These are phyloP conservation scores for Drosophila ananassae DNA, from an alignment of 1,140 invertebrate species.

Conservation along the genomic window DNA sequence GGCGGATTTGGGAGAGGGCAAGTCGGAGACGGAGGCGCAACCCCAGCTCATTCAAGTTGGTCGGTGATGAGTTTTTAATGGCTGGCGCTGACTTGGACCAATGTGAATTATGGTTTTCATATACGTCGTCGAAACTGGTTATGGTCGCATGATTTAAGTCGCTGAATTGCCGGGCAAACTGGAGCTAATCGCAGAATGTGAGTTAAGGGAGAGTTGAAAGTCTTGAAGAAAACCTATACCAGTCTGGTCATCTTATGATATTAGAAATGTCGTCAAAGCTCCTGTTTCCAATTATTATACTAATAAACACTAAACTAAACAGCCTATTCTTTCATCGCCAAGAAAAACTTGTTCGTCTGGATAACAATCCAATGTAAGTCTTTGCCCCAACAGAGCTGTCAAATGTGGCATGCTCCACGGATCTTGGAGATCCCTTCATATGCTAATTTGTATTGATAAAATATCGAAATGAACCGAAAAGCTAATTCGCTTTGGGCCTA, in stretches of 20 bases:
- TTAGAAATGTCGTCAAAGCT: background rate
- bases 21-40: conserved; percentile 12
- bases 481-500: conserved; percentile 41
- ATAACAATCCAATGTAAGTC: conserved; percentile 9
- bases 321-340: conserved; percentile 27
- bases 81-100: conserved; percentile 60
- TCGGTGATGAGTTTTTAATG: conserved; percentile 79
- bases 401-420: conserved; percentile 59
- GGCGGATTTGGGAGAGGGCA: background rate
- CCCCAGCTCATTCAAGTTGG: conserved; percentile 74
- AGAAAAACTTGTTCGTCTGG: background rate
- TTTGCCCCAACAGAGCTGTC: conserved; percentile 47
- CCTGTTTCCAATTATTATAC: background rate
- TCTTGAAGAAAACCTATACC: background rate
- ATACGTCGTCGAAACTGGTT: conserved; percentile 37
- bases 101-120: conserved; percentile 70
- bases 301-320: conserved; percentile 15
- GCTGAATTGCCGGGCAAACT: conserved; percentile 53
- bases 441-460: conserved; percentile 67
- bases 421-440: conserved; percentile 64
- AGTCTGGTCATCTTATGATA: too few relatives aligned
- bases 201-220: background rate
- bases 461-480: conserved; percentile 31
- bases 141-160: conserved; percentile 23
- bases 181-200: conserved; percentile 45